Conservation (phyloP, 1,140 invertebrate species). For the Grapholita molesta region DNA sequence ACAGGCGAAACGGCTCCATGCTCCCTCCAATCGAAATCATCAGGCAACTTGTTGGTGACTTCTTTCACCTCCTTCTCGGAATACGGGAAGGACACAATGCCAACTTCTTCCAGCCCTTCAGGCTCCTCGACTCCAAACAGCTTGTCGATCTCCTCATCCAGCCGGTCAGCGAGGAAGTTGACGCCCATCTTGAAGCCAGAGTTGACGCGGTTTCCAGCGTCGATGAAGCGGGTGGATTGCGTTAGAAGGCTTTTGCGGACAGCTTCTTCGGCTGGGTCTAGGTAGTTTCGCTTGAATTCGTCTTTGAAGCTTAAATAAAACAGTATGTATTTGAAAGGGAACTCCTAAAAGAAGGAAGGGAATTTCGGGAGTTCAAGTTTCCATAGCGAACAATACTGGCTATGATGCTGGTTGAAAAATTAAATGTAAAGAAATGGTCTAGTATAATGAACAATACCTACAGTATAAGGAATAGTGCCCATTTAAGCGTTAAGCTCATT, state of each 20-base stretch:
- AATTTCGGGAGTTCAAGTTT: too few species aligned
- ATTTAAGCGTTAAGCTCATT: too few species aligned
- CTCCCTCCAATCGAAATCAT: constrained; percentile 51
- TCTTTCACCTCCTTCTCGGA: constrained; percentile 21
- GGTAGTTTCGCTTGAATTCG: constrained; percentile 40
- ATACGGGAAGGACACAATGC: constrained; percentile 39
- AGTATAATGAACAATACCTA: too few species aligned
- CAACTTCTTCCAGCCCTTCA: not conserved
- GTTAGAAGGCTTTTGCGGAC: constrained; percentile 53
- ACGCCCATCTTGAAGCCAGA: constrained; percentile 36
- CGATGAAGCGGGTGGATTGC: constrained; percentile 40
- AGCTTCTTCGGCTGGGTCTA: constrained; percentile 46
- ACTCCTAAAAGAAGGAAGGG: too few species aligned
- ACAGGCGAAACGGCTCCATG: constrained; percentile 42
- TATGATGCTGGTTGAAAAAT: too few species aligned
- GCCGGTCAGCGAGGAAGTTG: constrained; percentile 44
- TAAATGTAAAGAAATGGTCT: too few species aligned
- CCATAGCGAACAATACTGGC: too few species aligned
- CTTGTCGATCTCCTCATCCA: constrained; percentile 37
- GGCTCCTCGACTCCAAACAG: constrained; percentile 31
- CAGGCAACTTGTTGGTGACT: constrained; percentile 21
- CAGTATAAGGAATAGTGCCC: too few species aligned
- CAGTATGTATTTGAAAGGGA: too few species aligned
- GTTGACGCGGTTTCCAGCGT: constrained; percentile 49
- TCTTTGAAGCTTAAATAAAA: constrained; percentile 46